Percentiles rank a stretch among this genome's conserved stretches.
phyloP scores from a whole-genome alignment of 2,888 invertebrate genomes.

The Rhingia campestris region DNA sequence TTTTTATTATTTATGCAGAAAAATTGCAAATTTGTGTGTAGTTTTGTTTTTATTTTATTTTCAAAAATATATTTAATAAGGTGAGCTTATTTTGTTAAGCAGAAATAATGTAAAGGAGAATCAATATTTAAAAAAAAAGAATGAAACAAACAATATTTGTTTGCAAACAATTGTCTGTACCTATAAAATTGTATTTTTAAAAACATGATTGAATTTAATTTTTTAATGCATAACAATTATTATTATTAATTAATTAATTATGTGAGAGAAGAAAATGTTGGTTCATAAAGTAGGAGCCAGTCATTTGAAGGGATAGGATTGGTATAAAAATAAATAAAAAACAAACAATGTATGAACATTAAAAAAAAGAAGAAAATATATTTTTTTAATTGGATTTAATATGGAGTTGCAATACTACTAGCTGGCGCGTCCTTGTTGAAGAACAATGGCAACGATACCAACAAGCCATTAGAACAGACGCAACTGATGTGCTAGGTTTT shows the following conservation, averaged over 20 bases:
- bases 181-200: slow-evolving; percentile 65
- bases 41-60: not conserved
- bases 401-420: too few species aligned
- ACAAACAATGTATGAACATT: slow-evolving; percentile 48
- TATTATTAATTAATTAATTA: slow-evolving; percentile 33
- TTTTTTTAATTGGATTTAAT: not conserved
- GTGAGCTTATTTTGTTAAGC: slow-evolving; percentile 17
- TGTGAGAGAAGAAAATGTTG: slow-evolving; percentile 34
- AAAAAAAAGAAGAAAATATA: slow-evolving; percentile 12
- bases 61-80: not conserved
- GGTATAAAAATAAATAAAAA: slow-evolving; percentile 53
- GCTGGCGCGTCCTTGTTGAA: too few species aligned
- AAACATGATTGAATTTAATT: slow-evolving; percentile 55
- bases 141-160: slow-evolving; percentile 56
- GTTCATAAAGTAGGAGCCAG: slow-evolving; percentile 47
- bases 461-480: too few species aligned
- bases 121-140: not conserved
- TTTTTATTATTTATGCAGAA: not conserved
- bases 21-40: not conserved
- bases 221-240: slow-evolving; percentile 65
- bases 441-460: too few species aligned
- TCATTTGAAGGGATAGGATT: slow-evolving; percentile 37
- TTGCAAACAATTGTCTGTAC: slow-evolving; percentile 57
- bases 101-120: not conserved
- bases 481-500: too few species aligned